These are phyloP conservation scores for Hoplostethus atlanticus DNA, from an alignment of 2,797 vertebrate genomes.

Conservation along the genomic window DNA sequence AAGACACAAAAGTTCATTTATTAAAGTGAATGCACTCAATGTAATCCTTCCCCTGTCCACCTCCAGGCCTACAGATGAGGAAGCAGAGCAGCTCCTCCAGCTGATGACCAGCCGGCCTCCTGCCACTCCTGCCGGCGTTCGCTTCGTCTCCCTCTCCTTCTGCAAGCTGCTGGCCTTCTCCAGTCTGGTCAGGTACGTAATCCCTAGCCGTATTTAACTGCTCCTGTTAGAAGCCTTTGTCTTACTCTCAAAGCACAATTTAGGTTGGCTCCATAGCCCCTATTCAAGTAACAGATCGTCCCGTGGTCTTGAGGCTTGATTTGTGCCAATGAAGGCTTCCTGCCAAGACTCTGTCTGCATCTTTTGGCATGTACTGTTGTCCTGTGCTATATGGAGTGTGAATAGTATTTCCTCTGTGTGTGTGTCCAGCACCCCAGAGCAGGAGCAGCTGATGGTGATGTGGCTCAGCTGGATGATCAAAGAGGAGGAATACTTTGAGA, in stretches of 20 bases:
- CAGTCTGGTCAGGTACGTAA: conserved; percentile 92
- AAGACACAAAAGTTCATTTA: too few relatives aligned
- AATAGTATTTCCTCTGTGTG: conserved; percentile 16
- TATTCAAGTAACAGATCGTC: neutral
- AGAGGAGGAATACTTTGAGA: conserved; percentile 99
- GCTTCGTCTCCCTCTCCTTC: conserved; percentile 97
- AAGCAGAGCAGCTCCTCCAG: conserved; percentile 95
- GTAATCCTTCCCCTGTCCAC: neutral
- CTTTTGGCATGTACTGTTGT: conserved; percentile 20
- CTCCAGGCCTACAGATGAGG: conserved; percentile 95
- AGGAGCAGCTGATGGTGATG: conserved; percentile 98
- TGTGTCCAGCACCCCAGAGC: conserved; percentile 91
- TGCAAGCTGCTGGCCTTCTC: conserved; percentile 98
- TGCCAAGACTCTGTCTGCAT: conserved; percentile 21
- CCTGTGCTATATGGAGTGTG: conserved; percentile 8
- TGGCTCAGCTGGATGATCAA: conserved; percentile 99
- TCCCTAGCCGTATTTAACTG: neutral
- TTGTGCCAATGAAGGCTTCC: conserved; percentile 7
- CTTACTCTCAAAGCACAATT: conserved; percentile 27
- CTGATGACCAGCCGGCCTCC: conserved; percentile 98
- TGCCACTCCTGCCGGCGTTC: conserved; percentile 95
- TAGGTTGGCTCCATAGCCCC: conserved; percentile 1
- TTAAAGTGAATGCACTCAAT: neutral
- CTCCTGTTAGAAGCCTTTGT: conserved; percentile 12
- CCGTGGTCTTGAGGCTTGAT: conserved; percentile 18